These are phyloP conservation scores for Malacosoma neustria DNA, from an alignment of 2,888 invertebrate genomes.

Conservation along the genomic window DNA sequence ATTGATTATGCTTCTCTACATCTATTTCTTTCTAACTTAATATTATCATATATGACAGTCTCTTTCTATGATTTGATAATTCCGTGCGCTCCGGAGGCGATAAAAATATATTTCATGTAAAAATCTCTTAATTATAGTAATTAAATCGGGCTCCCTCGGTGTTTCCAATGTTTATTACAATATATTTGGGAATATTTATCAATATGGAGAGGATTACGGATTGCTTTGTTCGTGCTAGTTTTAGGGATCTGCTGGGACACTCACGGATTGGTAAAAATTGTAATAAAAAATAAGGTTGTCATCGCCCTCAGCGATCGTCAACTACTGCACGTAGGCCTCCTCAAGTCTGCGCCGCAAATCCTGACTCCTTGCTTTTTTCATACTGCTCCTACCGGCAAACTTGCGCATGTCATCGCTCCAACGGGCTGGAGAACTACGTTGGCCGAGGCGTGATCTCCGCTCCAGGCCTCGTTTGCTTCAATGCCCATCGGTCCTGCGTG, in stretches of 20 bases:
- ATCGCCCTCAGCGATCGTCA: too few relatives aligned
- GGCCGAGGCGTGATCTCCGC: too few relatives aligned
- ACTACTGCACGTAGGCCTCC: too few relatives aligned
- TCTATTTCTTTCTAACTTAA: slow-evolving; percentile 21
- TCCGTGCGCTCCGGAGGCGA: slow-evolving; percentile 46
- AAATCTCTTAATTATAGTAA: slow-evolving; percentile 62
- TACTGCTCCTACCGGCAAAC: too few relatives aligned
- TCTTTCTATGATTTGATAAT: slow-evolving; percentile 36
- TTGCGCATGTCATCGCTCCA: too few relatives aligned
- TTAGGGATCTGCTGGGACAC: slow-evolving; percentile 22
- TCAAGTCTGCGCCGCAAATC: too few relatives aligned
- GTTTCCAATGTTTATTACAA: slow-evolving; percentile 42
- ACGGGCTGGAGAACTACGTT: too few relatives aligned
- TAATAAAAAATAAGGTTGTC: too few relatives aligned
- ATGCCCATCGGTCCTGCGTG: too few relatives aligned
- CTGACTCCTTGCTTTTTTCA: too few relatives aligned
- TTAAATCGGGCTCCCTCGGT: slow-evolving; percentile 48
- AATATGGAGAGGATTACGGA: slow-evolving; percentile 34
- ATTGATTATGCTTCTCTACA: slow-evolving; percentile 37
- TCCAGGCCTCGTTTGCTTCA: too few relatives aligned
- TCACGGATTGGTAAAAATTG: too few relatives aligned
- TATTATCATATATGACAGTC: slow-evolving; percentile 15
- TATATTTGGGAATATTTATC: slow-evolving; percentile 47
- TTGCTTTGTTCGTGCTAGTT: slow-evolving; percentile 17
- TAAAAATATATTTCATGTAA: slow-evolving; percentile 58